A percentile compares a stretch with the other conserved stretches of the same genome.
Evolutionary conservation across 2,888 invertebrate species (phyloP).

Genomic region (Lasioglossum pauxillum): DNA sequence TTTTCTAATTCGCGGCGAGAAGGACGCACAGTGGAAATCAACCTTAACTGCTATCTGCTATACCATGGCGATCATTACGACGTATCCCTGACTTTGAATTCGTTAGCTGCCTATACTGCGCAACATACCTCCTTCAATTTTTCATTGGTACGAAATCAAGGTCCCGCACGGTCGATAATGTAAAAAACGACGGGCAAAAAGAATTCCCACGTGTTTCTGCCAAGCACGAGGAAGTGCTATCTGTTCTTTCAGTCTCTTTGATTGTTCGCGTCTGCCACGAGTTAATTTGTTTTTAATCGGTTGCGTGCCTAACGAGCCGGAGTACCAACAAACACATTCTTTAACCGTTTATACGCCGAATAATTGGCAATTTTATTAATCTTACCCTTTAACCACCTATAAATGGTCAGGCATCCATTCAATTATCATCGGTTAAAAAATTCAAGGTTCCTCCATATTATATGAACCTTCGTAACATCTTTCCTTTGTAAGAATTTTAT

Average conservation of each 20-base stretch:
- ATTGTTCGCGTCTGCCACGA: not conserved
- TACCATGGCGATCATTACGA: conserved; percentile 39
- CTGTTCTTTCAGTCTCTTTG: not conserved
- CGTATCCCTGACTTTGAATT: conserved; percentile 70
- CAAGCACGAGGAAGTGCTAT: not conserved
- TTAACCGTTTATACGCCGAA: not conserved
- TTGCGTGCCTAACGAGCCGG: not conserved
- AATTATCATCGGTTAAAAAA: not conserved
- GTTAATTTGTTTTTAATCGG: not conserved
- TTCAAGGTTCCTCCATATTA: not conserved
- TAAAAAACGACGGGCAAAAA: conserved; percentile 52
- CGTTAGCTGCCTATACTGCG: conserved; percentile 48
- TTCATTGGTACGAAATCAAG: conserved; percentile 75
- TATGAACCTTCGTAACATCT: not conserved
- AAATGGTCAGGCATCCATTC: no score
- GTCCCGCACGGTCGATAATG: conserved; percentile 72
- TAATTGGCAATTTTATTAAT: not conserved
- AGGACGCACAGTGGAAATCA: not conserved
- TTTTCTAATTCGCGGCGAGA: not conserved
- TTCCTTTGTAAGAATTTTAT: no score
- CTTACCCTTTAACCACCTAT: no score
- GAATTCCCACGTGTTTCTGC: conserved; percentile 22
- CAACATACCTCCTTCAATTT: conserved; percentile 69
- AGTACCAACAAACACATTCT: not conserved
- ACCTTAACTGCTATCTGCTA: not conserved